Percentiles rank a stretch among this genome's conserved stretches.
Evolutionary conservation across 2,797 vertebrate genomes (phyloP).

Genomic region (Scyliorhinus canicula): DNA sequence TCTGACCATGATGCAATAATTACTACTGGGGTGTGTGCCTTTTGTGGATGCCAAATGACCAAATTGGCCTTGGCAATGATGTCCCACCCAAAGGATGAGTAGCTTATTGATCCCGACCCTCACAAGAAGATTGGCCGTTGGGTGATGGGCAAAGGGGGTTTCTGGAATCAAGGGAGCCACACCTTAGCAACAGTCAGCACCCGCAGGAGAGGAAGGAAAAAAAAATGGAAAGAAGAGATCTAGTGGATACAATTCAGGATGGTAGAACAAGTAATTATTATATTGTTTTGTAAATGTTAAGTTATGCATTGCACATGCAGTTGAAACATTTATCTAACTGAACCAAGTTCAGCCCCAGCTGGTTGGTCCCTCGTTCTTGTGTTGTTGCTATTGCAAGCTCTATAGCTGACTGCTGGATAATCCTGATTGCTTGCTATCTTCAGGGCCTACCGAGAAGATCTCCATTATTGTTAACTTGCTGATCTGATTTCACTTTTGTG

Average conservation of each 20-base stretch:
- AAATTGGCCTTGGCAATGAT: neutral
- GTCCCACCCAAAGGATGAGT: neutral
- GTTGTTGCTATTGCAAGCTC: neutral
- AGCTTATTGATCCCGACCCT: neutral
- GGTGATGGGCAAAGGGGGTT: neutral
- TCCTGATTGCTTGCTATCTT: neutral
- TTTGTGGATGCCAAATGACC: neutral
- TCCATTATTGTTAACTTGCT: neutral
- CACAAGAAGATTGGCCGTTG: neutral
- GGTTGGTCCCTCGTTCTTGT: neutral
- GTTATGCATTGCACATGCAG: neutral
- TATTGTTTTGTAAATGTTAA: neutral
- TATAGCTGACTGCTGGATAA: neutral
- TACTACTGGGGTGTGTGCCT: neutral
- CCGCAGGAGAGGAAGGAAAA: neutral
- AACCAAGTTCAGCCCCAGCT: neutral
- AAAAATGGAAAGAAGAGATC: neutral
- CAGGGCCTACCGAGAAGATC: neutral
- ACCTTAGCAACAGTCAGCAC: neutral
- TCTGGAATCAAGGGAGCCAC: neutral
- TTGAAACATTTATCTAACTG: neutral
- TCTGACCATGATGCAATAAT: neutral
- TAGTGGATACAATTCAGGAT: neutral
- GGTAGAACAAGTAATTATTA: neutral
- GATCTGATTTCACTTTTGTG: neutral